These are phyloP conservation scores for Spilogale gracilis DNA, from an alignment of 2,113 vertebrate species.

Conservation along the genomic window DNA sequence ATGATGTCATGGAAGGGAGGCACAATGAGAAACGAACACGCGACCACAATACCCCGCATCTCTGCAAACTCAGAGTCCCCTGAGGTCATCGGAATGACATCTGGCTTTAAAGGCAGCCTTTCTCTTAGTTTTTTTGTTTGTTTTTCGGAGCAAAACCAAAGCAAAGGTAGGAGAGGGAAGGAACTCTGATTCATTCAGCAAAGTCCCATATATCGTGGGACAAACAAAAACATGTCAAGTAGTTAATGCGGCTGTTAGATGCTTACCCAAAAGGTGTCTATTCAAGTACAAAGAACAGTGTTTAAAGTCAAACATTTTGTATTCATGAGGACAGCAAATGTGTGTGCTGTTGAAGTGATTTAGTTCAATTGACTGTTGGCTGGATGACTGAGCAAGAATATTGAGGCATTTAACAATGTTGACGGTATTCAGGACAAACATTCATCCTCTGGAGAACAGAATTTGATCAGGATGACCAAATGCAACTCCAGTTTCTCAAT, in stretches of 20 bases:
- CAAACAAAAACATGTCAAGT: constrained; percentile 47
- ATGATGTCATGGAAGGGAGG: not conserved
- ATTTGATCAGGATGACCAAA: constrained; percentile 94
- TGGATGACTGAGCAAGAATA: constrained; percentile 92
- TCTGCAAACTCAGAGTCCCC: constrained; percentile 35
- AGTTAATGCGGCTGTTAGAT: constrained; percentile 80
- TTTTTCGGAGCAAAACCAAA: not conserved
- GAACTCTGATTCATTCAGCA: not conserved
- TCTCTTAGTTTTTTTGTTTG: not conserved
- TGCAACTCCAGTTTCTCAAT: constrained; percentile 89
- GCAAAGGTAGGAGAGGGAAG: constrained; percentile 6
- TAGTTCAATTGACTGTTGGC: constrained; percentile 90
- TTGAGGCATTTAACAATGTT: constrained; percentile 91
- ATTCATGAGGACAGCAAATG: constrained; percentile 90
- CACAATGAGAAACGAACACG: not conserved
- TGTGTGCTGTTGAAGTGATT: constrained; percentile 89
- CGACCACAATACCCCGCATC: not conserved
- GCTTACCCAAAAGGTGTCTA: constrained; percentile 42
- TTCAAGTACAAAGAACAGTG: constrained; percentile 72
- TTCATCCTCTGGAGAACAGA: constrained; percentile 89
- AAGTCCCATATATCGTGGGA: not conserved
- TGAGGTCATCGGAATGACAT: constrained; percentile 10
- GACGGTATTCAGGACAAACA: constrained; percentile 91
- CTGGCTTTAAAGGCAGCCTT: constrained; percentile 1
- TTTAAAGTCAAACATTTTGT: constrained; percentile 86